Evolutionary conservation across 2,888 invertebrate genomes (phyloP).

Genomic region (Apamea epomidion): DNA sequence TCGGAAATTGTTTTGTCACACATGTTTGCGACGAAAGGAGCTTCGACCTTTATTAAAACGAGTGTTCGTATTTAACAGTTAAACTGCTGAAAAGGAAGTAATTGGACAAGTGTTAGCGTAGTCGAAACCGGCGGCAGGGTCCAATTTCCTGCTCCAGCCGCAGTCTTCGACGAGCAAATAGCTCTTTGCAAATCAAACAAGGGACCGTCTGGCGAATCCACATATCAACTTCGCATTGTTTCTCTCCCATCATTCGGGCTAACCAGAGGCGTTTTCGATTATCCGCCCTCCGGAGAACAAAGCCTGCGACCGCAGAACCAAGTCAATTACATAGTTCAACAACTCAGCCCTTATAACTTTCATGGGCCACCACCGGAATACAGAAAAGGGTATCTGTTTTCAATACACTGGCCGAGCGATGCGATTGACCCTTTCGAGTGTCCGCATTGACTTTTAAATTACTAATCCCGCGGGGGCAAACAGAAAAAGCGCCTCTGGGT

Average conservation of each 20-base stretch:
- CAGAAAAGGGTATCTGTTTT: constrained; percentile 90
- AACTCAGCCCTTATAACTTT: constrained; percentile 91
- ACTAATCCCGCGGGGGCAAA: constrained; percentile 89
- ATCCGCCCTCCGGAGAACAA: constrained; percentile 88
- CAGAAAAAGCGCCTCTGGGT: constrained; percentile 84
- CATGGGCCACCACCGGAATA: constrained; percentile 89
- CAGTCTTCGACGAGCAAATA: constrained; percentile 87
- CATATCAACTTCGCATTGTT: constrained; percentile 90
- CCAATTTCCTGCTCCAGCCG: constrained; percentile 87
- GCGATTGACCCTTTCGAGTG: constrained; percentile 90
- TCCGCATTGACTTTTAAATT: constrained; percentile 91
- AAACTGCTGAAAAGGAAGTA: constrained; percentile 81
- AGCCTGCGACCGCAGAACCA: constrained; percentile 89
- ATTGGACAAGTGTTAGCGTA: constrained; percentile 86
- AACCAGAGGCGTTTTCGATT: constrained; percentile 90
- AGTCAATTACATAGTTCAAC: constrained; percentile 91
- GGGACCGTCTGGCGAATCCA: constrained; percentile 87
- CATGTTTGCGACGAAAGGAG: constrained; percentile 75
- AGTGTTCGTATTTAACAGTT: constrained; percentile 77
- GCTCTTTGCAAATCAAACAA: constrained; percentile 90
- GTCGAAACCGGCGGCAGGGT: constrained; percentile 78
- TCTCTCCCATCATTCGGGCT: constrained; percentile 87
- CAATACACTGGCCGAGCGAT: constrained; percentile 87
- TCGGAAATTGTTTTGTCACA: constrained; percentile 83
- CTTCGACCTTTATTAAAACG: constrained; percentile 78